Conservation (phyloP, 30 jellyfish, hydroid and myxozoan species). For the Sanderia malayensis region DNA sequence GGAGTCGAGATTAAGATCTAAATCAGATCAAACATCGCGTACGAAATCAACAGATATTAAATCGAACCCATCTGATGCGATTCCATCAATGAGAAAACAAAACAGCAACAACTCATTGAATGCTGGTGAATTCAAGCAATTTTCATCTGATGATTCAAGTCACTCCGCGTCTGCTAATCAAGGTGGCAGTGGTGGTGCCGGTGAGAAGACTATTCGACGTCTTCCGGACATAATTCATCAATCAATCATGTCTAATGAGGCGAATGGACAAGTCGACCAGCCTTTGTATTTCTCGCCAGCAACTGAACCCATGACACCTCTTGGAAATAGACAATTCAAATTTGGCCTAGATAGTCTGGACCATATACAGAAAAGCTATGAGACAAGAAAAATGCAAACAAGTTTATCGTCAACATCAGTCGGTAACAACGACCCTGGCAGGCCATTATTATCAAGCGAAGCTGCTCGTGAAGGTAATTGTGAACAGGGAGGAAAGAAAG, state of each 20-base stretch:
- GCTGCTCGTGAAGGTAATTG: too few relatives aligned
- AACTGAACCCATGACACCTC: constrained; percentile 69
- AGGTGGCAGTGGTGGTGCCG: constrained; percentile 14
- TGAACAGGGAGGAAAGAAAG: too few relatives aligned
- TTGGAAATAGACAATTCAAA: constrained; percentile 47
- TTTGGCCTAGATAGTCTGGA: constrained; percentile 20
- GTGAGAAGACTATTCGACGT: constrained; percentile 65
- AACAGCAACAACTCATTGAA: background rate
- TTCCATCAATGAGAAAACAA: background rate
- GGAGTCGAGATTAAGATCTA: constrained; percentile 15
- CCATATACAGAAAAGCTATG: background rate
- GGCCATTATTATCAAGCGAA: too few relatives aligned
- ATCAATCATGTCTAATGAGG: constrained; percentile 43
- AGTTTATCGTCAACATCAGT: too few relatives aligned
- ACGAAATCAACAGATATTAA: background rate
- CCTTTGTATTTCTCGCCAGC: constrained; percentile 66
- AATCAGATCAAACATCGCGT: background rate
- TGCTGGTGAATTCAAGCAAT: background rate
- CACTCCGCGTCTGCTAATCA: too few relatives aligned
- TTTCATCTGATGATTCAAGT: too few relatives aligned
- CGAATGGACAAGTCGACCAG: constrained; percentile 36
- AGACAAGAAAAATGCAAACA: too few relatives aligned
- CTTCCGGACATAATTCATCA: constrained; percentile 62
- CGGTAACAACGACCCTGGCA: too few relatives aligned
- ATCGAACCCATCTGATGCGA: background rate